Conservation (phyloP, 2,888 invertebrate species). For the Sthenelais limicola region DNA sequence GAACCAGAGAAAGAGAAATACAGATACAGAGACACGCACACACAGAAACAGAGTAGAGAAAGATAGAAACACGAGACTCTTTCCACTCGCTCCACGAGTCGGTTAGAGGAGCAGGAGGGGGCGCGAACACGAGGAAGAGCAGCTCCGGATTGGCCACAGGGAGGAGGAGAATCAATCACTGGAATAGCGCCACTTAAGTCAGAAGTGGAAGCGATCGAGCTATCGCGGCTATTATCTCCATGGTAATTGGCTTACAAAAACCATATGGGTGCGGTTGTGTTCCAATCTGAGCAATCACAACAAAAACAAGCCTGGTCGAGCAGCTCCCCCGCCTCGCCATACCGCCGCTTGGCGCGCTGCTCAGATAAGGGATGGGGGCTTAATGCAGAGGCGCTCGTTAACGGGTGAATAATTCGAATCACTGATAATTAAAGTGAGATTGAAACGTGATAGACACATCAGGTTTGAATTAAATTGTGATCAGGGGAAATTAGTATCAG, state of each 20-base stretch:
- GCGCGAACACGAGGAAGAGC: no score
- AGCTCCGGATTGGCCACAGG: neutral
- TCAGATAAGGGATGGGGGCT: slow-evolving; percentile 31
- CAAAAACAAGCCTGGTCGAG: slow-evolving; percentile 25
- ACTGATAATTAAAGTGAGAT: slow-evolving; percentile 31
- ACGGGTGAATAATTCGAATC: slow-evolving; percentile 35
- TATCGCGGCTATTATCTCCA: slow-evolving; percentile 21
- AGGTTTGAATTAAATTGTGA: slow-evolving; percentile 17
- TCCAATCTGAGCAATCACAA: slow-evolving; percentile 31
- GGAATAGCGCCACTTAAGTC: slow-evolving; percentile 12
- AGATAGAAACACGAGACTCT: no score
- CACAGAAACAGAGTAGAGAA: neutral
- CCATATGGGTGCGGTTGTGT: slow-evolving; percentile 21
- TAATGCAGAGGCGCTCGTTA: slow-evolving; percentile 22
- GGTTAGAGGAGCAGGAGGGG: neutral
- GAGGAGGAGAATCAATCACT: neutral
- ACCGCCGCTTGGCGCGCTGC: neutral
- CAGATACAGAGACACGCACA: neutral
- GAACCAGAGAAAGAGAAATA: neutral
- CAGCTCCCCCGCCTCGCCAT: slow-evolving; percentile 7
- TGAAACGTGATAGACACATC: slow-evolving; percentile 34
- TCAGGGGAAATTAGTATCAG: slow-evolving; percentile 13
- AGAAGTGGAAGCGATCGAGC: slow-evolving; percentile 13
- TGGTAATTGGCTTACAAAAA: slow-evolving; percentile 33
- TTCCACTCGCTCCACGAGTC: neutral